Evolutionary conservation across 2,797 vertebrate genomes (phyloP).

Genomic region (Aeoliscus strigatus): DNA sequence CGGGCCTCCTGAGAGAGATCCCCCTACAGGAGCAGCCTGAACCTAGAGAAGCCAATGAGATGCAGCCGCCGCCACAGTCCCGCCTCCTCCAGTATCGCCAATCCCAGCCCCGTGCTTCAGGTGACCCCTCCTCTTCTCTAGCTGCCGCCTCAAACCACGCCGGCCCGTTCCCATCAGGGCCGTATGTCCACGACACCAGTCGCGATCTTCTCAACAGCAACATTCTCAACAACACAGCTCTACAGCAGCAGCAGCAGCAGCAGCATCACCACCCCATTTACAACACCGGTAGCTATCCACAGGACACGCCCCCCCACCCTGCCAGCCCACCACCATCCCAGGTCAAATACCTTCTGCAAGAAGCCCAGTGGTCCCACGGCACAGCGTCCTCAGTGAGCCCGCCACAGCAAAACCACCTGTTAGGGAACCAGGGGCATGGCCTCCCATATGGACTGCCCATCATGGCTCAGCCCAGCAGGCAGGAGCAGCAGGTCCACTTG

Average conservation of each 20-base stretch:
- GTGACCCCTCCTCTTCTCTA: slow-evolving; percentile 85
- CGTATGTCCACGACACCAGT: slow-evolving; percentile 77
- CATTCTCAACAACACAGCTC: slow-evolving; percentile 78
- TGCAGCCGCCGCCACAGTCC: slow-evolving; percentile 96
- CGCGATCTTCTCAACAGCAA: slow-evolving; percentile 78
- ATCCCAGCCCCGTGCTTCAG: slow-evolving; percentile 83
- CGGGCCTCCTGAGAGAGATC: slow-evolving; percentile 90
- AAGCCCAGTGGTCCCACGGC: slow-evolving; percentile 88
- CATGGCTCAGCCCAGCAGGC: slow-evolving; percentile 80
- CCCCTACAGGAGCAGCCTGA: slow-evolving; percentile 85
- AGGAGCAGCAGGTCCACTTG: slow-evolving; percentile 89
- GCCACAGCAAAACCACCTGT: slow-evolving; percentile 81
- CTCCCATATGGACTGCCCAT: slow-evolving; percentile 83
- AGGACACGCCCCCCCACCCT: slow-evolving; percentile 82
- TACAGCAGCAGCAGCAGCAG: slow-evolving; percentile 85
- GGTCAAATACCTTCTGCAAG: slow-evolving; percentile 92
- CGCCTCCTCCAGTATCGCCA: slow-evolving; percentile 97
- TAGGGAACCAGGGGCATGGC: slow-evolving; percentile 85
- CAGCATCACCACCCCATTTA: slow-evolving; percentile 76
- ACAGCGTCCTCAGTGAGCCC: slow-evolving; percentile 76
- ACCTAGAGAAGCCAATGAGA: slow-evolving; percentile 83
- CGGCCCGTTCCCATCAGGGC: slow-evolving; percentile 74
- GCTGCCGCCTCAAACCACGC: slow-evolving; percentile 78
- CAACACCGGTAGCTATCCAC: slow-evolving; percentile 62
- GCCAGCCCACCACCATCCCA: slow-evolving; percentile 78